Evolutionary conservation across 2,888 invertebrate species (phyloP).

Genomic region (Dasypogon diadema): DNA sequence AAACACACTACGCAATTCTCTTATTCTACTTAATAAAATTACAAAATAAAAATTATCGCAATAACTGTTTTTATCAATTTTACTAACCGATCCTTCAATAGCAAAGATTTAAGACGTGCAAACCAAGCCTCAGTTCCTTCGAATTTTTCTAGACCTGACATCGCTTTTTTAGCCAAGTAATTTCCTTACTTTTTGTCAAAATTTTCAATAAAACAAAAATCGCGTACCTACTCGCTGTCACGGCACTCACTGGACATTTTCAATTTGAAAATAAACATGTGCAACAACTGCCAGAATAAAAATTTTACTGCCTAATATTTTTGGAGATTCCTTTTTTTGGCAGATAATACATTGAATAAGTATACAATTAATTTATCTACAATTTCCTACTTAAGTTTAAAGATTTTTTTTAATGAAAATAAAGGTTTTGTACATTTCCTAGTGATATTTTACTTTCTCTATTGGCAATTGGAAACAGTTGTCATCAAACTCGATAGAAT

Average conservation of each 20-base stretch:
- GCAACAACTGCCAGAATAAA: neutral
- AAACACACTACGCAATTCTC: neutral
- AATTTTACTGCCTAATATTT: no score
- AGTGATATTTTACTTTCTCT: no score
- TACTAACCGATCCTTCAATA: slow-evolving; percentile 65
- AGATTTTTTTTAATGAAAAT: no score
- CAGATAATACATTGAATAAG: no score
- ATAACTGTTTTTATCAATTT: neutral
- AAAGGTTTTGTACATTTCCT: no score
- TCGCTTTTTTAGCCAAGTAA: slow-evolving; percentile 54
- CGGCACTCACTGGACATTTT: slow-evolving; percentile 6
- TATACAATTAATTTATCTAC: no score
- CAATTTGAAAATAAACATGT: slow-evolving; percentile 9
- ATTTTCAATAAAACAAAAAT: neutral
- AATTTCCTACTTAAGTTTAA: no score
- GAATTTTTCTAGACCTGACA: slow-evolving; percentile 65
- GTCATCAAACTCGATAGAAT: no score
- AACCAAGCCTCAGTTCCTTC: slow-evolving; percentile 65
- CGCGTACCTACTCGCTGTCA: neutral
- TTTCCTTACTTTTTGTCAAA: slow-evolving; percentile 19
- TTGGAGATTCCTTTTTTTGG: no score
- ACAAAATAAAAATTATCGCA: neutral
- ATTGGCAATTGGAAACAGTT: no score
- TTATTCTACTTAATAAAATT: neutral
- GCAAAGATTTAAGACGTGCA: slow-evolving; percentile 61